Evolutionary conservation across 2,797 vertebrate genomes (phyloP).

Genomic region (Hydrolagus colliei): DNA sequence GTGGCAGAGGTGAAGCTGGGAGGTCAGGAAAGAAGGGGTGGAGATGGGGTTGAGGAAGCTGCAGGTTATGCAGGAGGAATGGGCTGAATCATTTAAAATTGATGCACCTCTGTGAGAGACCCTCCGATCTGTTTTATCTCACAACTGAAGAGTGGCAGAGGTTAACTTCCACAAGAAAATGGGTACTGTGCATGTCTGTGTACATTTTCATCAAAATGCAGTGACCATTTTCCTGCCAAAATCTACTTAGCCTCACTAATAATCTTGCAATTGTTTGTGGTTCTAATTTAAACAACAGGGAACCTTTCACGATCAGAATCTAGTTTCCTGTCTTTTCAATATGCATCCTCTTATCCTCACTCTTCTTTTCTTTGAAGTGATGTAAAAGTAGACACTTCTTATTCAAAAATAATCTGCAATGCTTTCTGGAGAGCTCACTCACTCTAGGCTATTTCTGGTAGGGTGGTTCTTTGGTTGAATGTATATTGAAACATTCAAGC

Average conservation of each 20-base stretch:
- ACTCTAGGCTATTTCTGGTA: conserved; percentile 18
- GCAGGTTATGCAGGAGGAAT: too few species aligned
- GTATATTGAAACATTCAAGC: not conserved
- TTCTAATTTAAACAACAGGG: not conserved
- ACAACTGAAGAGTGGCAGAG: too few species aligned
- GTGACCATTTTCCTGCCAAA: not conserved
- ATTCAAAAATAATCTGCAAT: not conserved
- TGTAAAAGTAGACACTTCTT: not conserved
- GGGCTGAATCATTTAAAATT: too few species aligned
- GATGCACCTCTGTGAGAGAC: too few species aligned
- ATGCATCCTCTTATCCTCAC: not conserved
- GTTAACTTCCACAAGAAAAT: too few species aligned
- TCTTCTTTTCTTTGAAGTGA: conserved; percentile 1
- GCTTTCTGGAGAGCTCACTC: conserved; percentile 1
- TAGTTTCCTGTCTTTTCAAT: not conserved
- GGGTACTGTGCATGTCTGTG: not conserved
- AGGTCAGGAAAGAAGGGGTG: too few species aligned
- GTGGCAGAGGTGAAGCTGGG: too few species aligned
- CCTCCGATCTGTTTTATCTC: too few species aligned
- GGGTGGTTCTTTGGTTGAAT: not conserved
- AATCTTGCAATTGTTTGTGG: not conserved
- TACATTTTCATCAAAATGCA: not conserved
- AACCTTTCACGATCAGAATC: conserved; percentile 5
- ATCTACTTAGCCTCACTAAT: too few species aligned
- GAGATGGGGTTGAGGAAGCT: too few species aligned